A percentile compares a stretch with the other conserved stretches of the same genome.
phyloP scores from a whole-genome alignment of 2,888 invertebrate genomes.

The Scrobipalpa costella region DNA sequence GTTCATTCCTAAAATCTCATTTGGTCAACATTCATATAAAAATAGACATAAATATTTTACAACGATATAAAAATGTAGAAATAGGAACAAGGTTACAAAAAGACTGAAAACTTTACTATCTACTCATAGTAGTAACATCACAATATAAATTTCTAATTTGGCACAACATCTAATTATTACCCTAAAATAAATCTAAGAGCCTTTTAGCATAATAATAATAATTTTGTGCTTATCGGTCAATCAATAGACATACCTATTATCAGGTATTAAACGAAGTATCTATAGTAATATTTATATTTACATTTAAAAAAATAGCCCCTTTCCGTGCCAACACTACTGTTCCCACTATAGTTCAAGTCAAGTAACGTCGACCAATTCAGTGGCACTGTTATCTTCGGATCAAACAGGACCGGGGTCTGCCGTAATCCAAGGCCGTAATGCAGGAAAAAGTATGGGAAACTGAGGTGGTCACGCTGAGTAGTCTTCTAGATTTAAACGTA shows the following conservation, averaged over 20 bases:
- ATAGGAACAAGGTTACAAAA: constrained; percentile 13
- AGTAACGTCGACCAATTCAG: too few relatives aligned
- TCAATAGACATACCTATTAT: background rate
- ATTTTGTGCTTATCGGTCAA: background rate
- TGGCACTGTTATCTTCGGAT: too few relatives aligned
- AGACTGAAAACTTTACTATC: background rate
- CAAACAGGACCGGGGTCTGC: too few relatives aligned
- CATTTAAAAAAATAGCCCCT: too few relatives aligned
- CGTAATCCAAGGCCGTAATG: too few relatives aligned
- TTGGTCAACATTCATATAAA: constrained; percentile 57
- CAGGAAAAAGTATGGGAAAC: too few relatives aligned
- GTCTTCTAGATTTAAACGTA: too few relatives aligned
- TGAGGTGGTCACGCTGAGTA: too few relatives aligned
- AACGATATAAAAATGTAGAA: constrained; percentile 34
- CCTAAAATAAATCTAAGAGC: background rate
- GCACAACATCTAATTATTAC: constrained; percentile 18
- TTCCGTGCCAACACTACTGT: background rate
- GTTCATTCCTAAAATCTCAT: constrained; percentile 2
- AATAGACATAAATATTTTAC: constrained; percentile 51
- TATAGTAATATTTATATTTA: too few relatives aligned
- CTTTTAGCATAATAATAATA: background rate
- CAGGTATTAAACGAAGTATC: background rate
- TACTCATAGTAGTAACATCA: background rate
- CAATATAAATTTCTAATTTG: constrained; percentile 18
- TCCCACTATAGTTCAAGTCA: background rate